phyloP scores from a whole-genome alignment of 2,888 invertebrate species.

The Sinhomidia bicolor region DNA sequence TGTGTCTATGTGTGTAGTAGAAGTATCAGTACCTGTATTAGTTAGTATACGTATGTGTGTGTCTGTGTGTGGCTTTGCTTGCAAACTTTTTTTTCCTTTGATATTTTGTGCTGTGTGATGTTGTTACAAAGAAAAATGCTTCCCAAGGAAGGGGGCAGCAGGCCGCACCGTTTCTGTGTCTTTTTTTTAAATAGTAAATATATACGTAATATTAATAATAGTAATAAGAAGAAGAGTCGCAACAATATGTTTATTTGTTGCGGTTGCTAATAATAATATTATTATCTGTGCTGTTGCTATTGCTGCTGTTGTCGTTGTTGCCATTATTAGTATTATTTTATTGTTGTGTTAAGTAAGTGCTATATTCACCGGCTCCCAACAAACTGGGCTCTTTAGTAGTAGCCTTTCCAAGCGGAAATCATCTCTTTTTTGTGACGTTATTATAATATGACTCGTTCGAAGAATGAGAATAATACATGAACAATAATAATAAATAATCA shows the following conservation, averaged over 20 bases:
- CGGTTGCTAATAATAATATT: background rate
- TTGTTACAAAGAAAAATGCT: background rate
- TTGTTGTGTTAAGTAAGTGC: background rate
- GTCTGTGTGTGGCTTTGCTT: background rate
- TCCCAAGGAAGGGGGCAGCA: background rate
- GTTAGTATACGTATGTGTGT: too few species aligned
- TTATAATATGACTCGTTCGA: background rate
- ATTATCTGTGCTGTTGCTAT: background rate
- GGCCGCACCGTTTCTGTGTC: background rate
- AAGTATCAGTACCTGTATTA: too few species aligned
- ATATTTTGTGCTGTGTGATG: slow-evolving; percentile 1
- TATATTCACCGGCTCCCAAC: background rate
- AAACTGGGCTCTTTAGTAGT: background rate
- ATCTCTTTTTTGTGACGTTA: slow-evolving; percentile 21
- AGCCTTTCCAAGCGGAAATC: slow-evolving; percentile 42
- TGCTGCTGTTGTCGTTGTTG: too few species aligned
- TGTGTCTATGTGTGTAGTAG: background rate
- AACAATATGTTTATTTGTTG: background rate
- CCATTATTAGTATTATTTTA: background rate
- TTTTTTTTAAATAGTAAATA: too few species aligned
- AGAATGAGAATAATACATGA: background rate
- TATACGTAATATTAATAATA: too few species aligned
- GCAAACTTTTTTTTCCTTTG: slow-evolving; percentile 3
- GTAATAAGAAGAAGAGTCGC: too few species aligned
- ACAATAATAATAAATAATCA: background rate